A percentile compares a stretch with the other conserved stretches of the same genome.
These are phyloP conservation scores for Drosophila ogumai DNA, from an alignment of 1,140 invertebrate species.

Conservation along the genomic window DNA sequence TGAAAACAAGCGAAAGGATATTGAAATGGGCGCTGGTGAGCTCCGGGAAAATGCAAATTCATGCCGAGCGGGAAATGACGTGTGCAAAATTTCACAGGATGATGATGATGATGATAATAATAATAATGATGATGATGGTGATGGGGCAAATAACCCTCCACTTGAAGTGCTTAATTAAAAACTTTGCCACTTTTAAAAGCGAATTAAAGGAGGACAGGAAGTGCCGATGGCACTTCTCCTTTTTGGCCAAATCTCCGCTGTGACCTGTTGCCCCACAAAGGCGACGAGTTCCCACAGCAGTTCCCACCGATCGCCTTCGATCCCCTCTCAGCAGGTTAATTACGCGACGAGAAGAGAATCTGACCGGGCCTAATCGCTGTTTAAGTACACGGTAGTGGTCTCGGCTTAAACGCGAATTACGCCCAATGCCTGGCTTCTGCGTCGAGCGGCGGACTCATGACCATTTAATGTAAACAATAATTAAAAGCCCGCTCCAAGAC, in stretches of 20 bases:
- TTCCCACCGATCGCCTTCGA: conserved; percentile 19
- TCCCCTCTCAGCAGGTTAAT: conserved; percentile 49
- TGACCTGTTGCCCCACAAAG: conserved; percentile 76
- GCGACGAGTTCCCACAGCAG: conserved; percentile 64
- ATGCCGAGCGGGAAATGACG: conserved; percentile 79
- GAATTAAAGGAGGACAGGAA: conserved; percentile 70
- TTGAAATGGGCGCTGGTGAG: conserved; percentile 71
- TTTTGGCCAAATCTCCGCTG: conserved; percentile 35
- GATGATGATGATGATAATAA: conserved; percentile 31
- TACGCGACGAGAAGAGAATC: conserved; percentile 38
- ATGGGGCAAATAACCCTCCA: conserved; percentile 42
- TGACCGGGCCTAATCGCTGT: conserved; percentile 70
- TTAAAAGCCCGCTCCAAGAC: conserved; percentile 61
- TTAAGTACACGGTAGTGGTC: conserved; percentile 75
- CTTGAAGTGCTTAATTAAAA: conserved; percentile 73
- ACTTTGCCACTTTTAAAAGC: conserved; percentile 68
- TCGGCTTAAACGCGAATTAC: conserved; percentile 79
- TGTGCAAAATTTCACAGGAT: conserved; percentile 80
- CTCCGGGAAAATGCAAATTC: conserved; percentile 74
- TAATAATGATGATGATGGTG: conserved; percentile 29
- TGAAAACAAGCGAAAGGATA: conserved; percentile 82
- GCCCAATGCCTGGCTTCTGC: conserved; percentile 64
- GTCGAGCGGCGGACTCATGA: conserved; percentile 66
- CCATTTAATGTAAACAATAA: conserved; percentile 84
- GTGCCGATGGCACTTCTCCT: conserved; percentile 27